A percentile compares a stretch with the other conserved stretches of the same genome.
These are phyloP conservation scores for Chrysina gloriosa DNA, from an alignment of 2,888 invertebrate genomes.

Conservation along the genomic window DNA sequence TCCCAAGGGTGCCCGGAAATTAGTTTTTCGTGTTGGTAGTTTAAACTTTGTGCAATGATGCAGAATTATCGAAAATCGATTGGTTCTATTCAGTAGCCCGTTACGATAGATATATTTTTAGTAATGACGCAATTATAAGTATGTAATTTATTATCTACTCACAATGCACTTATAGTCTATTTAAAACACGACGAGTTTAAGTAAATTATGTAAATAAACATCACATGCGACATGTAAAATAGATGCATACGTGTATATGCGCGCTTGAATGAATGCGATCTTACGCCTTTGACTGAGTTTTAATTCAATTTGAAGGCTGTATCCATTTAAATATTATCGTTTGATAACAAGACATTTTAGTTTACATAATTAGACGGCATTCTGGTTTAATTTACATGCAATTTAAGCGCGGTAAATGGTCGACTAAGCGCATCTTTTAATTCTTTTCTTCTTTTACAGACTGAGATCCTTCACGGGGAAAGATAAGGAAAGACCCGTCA, in stretches of 20 bases:
- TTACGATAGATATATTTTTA: background rate
- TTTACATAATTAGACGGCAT: conserved; percentile 13
- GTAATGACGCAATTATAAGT: background rate
- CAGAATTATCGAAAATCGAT: background rate
- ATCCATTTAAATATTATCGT: conserved; percentile 40
- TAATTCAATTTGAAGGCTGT: conserved; percentile 40
- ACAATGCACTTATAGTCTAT: no score
- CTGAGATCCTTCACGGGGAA: conserved; percentile 45
- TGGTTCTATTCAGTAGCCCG: background rate
- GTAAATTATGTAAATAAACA: background rate
- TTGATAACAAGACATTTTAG: conserved; percentile 30
- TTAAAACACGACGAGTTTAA: background rate
- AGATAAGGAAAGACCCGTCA: conserved; percentile 40
- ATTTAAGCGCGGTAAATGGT: background rate
- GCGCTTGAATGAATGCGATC: background rate
- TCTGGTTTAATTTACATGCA: conserved; percentile 5
- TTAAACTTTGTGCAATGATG: background rate
- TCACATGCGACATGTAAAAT: background rate
- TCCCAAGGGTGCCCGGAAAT: background rate
- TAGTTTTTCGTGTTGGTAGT: background rate
- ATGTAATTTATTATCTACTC: no score
- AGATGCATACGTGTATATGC: background rate
- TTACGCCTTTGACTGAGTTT: background rate
- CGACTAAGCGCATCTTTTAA: background rate
- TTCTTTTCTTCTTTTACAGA: no score